Percentiles rank a stretch among this genome's conserved stretches.
Conservation (phyloP, 2,113 vertebrate species). For the Nestor notabilis region DNA sequence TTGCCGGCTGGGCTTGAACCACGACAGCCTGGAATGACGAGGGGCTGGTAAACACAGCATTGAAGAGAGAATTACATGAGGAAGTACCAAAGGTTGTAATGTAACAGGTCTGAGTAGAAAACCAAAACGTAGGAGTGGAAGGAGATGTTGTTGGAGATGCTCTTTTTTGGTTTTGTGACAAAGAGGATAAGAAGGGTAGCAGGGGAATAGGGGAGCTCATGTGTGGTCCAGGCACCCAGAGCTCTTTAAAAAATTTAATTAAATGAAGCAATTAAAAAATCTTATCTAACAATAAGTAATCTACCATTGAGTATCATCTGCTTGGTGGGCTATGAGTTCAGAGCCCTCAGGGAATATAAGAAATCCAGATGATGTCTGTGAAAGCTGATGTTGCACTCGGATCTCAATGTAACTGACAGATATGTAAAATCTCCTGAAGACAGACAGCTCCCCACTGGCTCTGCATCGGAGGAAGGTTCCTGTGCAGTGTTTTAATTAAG, state of each 20-base stretch:
- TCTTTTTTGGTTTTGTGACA: not conserved
- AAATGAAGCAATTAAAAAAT: not conserved
- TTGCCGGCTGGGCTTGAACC: too few species aligned
- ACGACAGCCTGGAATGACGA: too few species aligned
- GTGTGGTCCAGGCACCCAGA: not conserved
- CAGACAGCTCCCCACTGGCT: conserved; percentile 59
- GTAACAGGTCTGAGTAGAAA: not conserved
- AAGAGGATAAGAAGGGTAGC: not conserved
- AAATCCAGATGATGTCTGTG: not conserved
- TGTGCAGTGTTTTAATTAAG: conserved; percentile 72
- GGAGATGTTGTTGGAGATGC: not conserved
- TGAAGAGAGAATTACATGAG: not conserved
- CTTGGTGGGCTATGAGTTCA: not conserved
- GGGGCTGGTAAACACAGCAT: not conserved
- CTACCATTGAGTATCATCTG: not conserved
- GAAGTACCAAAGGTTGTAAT: not conserved
- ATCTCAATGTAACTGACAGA: conserved; percentile 27
- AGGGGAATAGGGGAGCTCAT: not conserved
- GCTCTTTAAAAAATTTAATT: not conserved
- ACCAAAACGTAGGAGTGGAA: not conserved
- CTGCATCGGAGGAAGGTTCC: conserved; percentile 37
- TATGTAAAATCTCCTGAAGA: conserved; percentile 60
- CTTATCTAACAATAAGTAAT: not conserved
- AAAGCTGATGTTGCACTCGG: not conserved
- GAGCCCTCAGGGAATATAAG: not conserved